Evolutionary conservation across 2,113 vertebrate species (phyloP).

Genomic region (Corythoichthys haematopterus): DNA sequence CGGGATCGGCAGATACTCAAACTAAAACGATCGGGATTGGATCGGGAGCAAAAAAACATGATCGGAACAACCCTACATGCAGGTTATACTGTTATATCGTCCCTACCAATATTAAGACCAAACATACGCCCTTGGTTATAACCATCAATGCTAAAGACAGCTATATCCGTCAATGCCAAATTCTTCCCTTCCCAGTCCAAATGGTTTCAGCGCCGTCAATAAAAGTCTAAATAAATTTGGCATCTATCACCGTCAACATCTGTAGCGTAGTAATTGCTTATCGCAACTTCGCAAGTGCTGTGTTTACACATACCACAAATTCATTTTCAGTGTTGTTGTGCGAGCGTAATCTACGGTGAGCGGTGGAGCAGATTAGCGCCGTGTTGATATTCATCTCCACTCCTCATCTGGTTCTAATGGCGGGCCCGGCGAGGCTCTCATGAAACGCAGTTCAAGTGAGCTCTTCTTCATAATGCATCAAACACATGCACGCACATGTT

Average conservation of each 20-base stretch:
- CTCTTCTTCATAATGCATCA: conserved; percentile 30
- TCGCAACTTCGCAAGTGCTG: neutral
- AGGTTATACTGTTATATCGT: no score
- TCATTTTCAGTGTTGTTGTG: conserved; percentile 4
- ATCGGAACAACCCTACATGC: no score
- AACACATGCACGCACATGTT: conserved; percentile 33
- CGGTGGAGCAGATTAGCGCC: conserved; percentile 25
- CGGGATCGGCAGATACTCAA: no score
- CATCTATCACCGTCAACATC: neutral
- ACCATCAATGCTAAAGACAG: no score
- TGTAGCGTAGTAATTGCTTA: neutral
- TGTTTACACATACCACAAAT: neutral
- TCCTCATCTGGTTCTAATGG: conserved; percentile 12
- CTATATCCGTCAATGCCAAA: no score
- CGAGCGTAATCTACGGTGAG: conserved; percentile 19
- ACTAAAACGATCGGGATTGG: no score
- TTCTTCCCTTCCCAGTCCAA: no score
- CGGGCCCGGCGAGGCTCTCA: conserved; percentile 14
- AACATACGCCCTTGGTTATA: no score
- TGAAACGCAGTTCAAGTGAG: conserved; percentile 29
- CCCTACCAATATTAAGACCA: no score
- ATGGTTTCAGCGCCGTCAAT: no score
- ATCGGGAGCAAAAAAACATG: no score
- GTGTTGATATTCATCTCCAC: conserved; percentile 47
- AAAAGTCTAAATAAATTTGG: no score